phyloP scores from a whole-genome alignment of 2,797 vertebrate genomes.

The Semotilus atromaculatus region DNA sequence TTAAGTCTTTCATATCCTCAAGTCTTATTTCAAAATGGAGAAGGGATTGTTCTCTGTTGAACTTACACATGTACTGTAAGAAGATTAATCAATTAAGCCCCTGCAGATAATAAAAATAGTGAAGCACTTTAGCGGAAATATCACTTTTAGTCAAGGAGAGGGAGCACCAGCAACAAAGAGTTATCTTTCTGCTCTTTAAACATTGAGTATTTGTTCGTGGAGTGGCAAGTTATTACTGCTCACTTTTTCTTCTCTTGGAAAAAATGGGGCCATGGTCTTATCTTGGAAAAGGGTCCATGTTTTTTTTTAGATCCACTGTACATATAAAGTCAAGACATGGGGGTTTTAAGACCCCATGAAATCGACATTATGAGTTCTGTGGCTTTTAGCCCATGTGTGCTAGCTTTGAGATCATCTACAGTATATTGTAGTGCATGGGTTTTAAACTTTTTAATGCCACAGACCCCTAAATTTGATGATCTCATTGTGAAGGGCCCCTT shows the following conservation, averaged over 20 bases:
- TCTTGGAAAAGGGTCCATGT: background rate
- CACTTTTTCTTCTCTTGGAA: slow-evolving; percentile 4
- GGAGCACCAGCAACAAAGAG: slow-evolving; percentile 44
- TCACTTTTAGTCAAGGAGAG: slow-evolving; percentile 46
- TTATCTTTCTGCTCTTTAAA: slow-evolving; percentile 51
- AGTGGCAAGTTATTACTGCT: slow-evolving; percentile 30
- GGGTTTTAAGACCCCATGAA: slow-evolving; percentile 15
- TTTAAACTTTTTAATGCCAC: background rate
- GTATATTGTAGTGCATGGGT: background rate
- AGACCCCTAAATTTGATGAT: background rate
- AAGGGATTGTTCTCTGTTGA: slow-evolving; percentile 50
- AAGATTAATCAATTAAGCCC: slow-evolving; percentile 63
- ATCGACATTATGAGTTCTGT: slow-evolving; percentile 18
- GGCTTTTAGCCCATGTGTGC: background rate
- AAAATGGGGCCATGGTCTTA: slow-evolving; percentile 32
- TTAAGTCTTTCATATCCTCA: slow-evolving; percentile 55
- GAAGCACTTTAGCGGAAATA: slow-evolving; percentile 53
- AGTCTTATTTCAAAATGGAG: slow-evolving; percentile 41
- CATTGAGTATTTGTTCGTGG: slow-evolving; percentile 31
- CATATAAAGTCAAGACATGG: background rate
- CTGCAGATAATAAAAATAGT: slow-evolving; percentile 48
- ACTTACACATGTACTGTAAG: slow-evolving; percentile 57
- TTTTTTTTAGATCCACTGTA: slow-evolving; percentile 7
- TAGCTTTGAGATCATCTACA: background rate
- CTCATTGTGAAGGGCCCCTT: background rate